These are phyloP conservation scores for Diarsia dahlii DNA, from an alignment of 2,888 invertebrate genomes.

Conservation along the genomic window DNA sequence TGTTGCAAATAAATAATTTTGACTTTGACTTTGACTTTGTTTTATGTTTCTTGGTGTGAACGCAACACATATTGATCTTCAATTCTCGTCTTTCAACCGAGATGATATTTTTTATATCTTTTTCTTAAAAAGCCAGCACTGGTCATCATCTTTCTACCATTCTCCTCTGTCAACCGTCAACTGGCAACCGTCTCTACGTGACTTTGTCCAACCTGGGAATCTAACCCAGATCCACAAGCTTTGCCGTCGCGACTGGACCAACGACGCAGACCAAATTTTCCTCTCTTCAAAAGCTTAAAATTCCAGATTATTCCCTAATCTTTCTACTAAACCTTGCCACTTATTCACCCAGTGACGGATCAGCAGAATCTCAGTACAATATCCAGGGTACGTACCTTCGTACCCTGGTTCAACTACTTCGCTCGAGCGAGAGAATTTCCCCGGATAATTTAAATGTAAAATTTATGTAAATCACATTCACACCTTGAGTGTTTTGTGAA, in stretches of 20 bases:
- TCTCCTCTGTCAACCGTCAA: too few species aligned
- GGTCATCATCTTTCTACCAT: too few species aligned
- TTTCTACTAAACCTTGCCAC: background rate
- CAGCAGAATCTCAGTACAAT: slow-evolving; percentile 35
- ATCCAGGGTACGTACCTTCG: slow-evolving; percentile 43
- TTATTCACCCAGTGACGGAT: slow-evolving; percentile 8
- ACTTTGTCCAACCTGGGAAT: too few species aligned
- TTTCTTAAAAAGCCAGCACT: background rate
- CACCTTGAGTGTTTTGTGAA: slow-evolving; percentile 78
- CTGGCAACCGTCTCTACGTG: too few species aligned
- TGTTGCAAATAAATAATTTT: too few species aligned
- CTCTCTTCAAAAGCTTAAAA: background rate
- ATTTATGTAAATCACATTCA: slow-evolving; percentile 82
- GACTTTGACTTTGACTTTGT: too few species aligned
- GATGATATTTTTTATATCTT: background rate
- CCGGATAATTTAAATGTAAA: slow-evolving; percentile 82
- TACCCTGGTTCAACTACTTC: slow-evolving; percentile 51
- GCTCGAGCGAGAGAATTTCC: slow-evolving; percentile 56
- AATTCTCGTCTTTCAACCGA: background rate
- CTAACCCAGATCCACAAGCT: too few species aligned
- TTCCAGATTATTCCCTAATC: background rate
- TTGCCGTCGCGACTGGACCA: too few species aligned
- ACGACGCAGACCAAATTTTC: background rate
- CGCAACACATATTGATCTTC: background rate
- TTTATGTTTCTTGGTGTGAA: too few species aligned